Evolutionary conservation across 37 sponge, comb jelly and placozoan species (phyloP).

Genomic region (Tethya wilhelma): DNA sequence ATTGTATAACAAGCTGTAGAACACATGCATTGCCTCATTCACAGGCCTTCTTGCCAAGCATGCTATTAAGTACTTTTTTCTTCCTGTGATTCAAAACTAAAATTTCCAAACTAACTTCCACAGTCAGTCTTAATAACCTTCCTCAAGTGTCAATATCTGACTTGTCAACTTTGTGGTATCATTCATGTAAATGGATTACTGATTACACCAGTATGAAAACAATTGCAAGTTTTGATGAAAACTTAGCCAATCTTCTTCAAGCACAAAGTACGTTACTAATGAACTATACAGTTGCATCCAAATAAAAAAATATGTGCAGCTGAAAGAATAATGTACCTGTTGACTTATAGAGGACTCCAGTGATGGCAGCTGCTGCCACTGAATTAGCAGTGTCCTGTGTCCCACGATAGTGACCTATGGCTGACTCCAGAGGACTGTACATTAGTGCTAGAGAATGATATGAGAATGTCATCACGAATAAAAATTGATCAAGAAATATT

Average conservation of each 20-base stretch:
- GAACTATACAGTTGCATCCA: background rate
- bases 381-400: conserved; percentile 63
- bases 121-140: too few relatives aligned
- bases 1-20: background rate
- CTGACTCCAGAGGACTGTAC: conserved; percentile 67
- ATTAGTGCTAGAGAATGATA: conserved; percentile 47
- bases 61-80: background rate
- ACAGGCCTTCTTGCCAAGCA: too few relatives aligned
- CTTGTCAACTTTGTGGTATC: too few relatives aligned
- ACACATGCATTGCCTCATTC: too few relatives aligned
- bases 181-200: background rate
- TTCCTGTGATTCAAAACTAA: background rate
- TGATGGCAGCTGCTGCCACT: conserved; percentile 67
- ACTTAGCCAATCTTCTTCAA: background rate
- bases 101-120: too few relatives aligned
- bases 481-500: background rate
- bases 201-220: background rate
- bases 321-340: conserved; percentile 47
- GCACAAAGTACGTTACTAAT: background rate
- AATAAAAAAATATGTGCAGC: background rate
- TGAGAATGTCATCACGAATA: background rate
- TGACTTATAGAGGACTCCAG: conserved; percentile 72
- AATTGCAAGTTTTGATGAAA: background rate
- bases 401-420: conserved; percentile 38
- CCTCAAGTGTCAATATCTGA: too few relatives aligned